Evolutionary conservation across 2,113 vertebrate genomes (phyloP).

Genomic region (Protomyctophum bolini): DNA sequence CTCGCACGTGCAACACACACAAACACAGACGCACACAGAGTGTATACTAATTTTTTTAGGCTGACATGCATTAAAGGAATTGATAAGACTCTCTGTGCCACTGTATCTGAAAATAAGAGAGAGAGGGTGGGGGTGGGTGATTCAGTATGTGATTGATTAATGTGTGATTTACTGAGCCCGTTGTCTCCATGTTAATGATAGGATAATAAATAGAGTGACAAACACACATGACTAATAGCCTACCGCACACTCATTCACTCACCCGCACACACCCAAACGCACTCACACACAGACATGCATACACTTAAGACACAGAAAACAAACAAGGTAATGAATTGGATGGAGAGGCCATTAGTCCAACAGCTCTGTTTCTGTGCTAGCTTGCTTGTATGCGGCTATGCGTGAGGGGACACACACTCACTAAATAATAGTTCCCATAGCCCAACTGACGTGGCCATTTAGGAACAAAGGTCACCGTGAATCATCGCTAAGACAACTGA

Average conservation of each 20-base stretch:
- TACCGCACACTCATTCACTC: slow-evolving; percentile 3
- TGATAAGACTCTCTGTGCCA: slow-evolving; percentile 12
- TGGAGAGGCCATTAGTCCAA: no score
- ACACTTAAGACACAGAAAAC: neutral
- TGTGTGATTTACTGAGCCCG: slow-evolving; percentile 57
- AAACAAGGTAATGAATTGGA: neutral
- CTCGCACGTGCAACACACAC: neutral
- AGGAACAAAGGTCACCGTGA: neutral
- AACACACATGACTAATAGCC: slow-evolving; percentile 1
- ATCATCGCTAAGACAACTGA: neutral
- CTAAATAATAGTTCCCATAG: neutral
- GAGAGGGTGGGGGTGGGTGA: slow-evolving; percentile 16
- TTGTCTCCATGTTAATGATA: slow-evolving; percentile 69
- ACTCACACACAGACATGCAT: slow-evolving; percentile 8
- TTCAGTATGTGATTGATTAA: slow-evolving; percentile 66
- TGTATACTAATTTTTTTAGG: neutral
- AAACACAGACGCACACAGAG: neutral
- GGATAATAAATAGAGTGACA: slow-evolving; percentile 62
- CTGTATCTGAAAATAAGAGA: slow-evolving; percentile 1
- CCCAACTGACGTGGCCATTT: neutral
- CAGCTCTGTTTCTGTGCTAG: no score
- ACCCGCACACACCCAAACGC: neutral
- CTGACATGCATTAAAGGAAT: slow-evolving; percentile 25
- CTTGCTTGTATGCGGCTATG: neutral
- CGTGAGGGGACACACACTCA: neutral